Percentiles rank a stretch among this genome's conserved stretches.
Evolutionary conservation across 2,113 vertebrate genomes (phyloP).

Genomic region (Candoia aspera): DNA sequence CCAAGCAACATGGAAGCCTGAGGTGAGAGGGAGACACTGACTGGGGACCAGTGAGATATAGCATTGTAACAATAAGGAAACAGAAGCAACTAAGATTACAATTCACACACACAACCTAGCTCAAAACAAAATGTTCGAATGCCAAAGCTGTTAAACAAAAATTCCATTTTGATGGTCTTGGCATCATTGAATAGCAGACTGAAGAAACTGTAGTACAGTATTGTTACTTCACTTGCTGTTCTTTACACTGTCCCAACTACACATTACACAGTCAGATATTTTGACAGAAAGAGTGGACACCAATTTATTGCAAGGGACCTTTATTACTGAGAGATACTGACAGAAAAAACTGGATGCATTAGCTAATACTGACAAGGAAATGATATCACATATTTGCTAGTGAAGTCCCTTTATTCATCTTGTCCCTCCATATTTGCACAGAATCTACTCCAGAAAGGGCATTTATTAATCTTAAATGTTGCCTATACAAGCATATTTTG

Average conservation of each 20-base stretch:
- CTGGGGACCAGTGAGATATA: background rate
- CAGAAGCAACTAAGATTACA: background rate
- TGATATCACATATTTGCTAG: background rate
- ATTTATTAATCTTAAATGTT: background rate
- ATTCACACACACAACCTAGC: background rate
- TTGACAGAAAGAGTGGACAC: background rate
- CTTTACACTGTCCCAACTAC: background rate
- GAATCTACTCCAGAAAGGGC: background rate
- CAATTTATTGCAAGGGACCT: background rate
- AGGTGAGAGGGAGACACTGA: too few species aligned
- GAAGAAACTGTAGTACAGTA: background rate
- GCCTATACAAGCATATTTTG: background rate
- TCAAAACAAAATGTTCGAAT: background rate
- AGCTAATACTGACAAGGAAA: background rate
- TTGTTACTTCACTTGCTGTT: background rate
- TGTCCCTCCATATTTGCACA: background rate
- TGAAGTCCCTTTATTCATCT: background rate
- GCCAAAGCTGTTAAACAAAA: background rate
- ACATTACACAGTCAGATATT: background rate
- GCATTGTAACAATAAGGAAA: background rate
- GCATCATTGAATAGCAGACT: background rate
- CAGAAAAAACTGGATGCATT: background rate
- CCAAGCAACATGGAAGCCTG: background rate
- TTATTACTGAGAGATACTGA: background rate
- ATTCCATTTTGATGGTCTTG: background rate